A percentile compares a stretch with the other conserved stretches of the same genome.
Evolutionary conservation across 1,140 invertebrate species (phyloP).

Genomic region (Drosophila santomea): DNA sequence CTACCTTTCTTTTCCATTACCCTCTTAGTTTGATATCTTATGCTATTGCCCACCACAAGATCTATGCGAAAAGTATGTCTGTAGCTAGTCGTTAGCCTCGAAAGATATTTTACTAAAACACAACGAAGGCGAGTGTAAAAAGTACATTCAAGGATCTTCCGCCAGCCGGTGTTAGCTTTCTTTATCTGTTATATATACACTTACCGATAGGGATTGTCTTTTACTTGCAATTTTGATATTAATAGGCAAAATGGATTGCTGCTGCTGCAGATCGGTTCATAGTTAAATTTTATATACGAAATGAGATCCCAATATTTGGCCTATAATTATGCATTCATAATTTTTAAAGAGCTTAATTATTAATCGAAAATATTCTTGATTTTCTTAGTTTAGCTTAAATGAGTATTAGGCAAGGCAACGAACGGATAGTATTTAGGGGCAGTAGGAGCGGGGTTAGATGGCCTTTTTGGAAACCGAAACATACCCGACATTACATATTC

Average conservation of each 20-base stretch:
- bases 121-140: conserved; percentile 20
- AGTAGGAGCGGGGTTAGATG: conserved; percentile 13
- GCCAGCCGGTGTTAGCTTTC: conserved; percentile 53
- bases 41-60: conserved; percentile 44
- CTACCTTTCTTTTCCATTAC: not conserved
- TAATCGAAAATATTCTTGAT: conserved; percentile 48
- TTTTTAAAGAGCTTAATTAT: conserved; percentile 66
- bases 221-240: conserved; percentile 51
- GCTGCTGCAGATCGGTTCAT: conserved; percentile 60
- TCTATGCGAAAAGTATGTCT: conserved; percentile 26
- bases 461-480: conserved; percentile 52
- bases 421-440: conserved; percentile 53
- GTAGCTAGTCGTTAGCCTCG: conserved; percentile 18
- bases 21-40: conserved; percentile 47
- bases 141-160: conserved; percentile 14
- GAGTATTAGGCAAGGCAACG: conserved; percentile 62
- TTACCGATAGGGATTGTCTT: conserved; percentile 35
- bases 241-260: conserved; percentile 46
- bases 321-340: conserved; percentile 43
- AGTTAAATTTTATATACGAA: conserved; percentile 58
- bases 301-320: conserved; percentile 34
- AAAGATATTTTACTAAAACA: conserved; percentile 20
- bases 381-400: conserved; percentile 63
- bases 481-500: conserved; percentile 80
- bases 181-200: conserved; percentile 49